Conservation (phyloP, 2,113 vertebrate genomes). For the Nansenia antarctica region DNA sequence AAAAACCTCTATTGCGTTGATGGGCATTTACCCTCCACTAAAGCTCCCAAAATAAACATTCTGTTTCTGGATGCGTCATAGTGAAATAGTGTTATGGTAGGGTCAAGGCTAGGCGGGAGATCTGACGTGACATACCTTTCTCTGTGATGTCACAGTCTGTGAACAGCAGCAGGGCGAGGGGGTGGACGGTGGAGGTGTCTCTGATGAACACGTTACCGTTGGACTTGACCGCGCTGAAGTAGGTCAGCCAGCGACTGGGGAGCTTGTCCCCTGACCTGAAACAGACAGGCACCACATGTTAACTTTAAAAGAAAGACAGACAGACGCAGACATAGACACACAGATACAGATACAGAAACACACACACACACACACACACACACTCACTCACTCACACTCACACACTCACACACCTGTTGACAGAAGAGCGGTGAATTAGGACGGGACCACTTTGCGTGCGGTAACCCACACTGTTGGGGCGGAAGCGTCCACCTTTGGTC, state of each 20-base stretch:
- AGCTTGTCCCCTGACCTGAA: conserved; percentile 79
- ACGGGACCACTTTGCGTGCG: conserved; percentile 85
- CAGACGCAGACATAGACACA: background rate
- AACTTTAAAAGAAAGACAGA: background rate
- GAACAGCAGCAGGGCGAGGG: conserved; percentile 88
- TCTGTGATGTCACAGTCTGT: conserved; percentile 85
- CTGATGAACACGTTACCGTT: conserved; percentile 86
- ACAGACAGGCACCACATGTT: background rate
- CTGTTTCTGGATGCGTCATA: too few relatives aligned
- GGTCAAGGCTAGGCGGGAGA: too few relatives aligned
- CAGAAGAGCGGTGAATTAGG: conserved; percentile 90
- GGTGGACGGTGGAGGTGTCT: conserved; percentile 91
- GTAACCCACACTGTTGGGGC: conserved; percentile 80
- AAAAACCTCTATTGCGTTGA: too few relatives aligned
- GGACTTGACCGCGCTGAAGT: conserved; percentile 91
- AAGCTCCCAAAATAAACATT: too few relatives aligned
- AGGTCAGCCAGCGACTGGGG: conserved; percentile 92
- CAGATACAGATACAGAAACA: background rate
- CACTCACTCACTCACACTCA: background rate
- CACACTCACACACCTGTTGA: conserved; percentile 83
- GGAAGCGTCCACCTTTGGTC: conserved; percentile 88
- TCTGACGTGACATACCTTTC: too few relatives aligned
- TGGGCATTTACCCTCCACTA: too few relatives aligned
- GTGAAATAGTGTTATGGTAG: too few relatives aligned
- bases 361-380: background rate